phyloP scores from a whole-genome alignment of 2,113 vertebrate species.

The Scolopax mira region DNA sequence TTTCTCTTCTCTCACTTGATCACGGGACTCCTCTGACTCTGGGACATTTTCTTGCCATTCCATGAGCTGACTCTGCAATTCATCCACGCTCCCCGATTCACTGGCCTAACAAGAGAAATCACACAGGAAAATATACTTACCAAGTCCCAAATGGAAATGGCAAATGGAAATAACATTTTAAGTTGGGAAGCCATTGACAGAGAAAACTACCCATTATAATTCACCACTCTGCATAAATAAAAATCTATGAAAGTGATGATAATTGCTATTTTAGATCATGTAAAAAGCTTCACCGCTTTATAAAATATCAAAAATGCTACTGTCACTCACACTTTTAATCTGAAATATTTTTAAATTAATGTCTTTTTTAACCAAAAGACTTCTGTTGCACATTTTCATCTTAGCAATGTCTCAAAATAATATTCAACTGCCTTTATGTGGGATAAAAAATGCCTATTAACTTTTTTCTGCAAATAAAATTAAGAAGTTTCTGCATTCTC shows the following conservation, averaged over 20 bases:
- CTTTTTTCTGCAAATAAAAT: background rate
- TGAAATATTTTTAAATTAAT: background rate
- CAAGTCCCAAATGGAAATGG: background rate
- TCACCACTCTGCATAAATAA: background rate
- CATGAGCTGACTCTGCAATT: slow-evolving; percentile 83
- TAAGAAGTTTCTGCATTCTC: background rate
- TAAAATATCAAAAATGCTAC: background rate
- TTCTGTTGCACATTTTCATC: background rate
- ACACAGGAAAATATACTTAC: background rate
- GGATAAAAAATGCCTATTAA: background rate
- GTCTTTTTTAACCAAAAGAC: background rate
- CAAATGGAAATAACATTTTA: background rate
- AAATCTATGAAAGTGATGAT: background rate
- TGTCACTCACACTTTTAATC: background rate
- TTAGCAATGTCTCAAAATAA: background rate
- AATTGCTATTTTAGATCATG: accelerated
- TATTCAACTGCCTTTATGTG: background rate
- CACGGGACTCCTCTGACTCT: slow-evolving; percentile 75
- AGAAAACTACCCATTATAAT: background rate
- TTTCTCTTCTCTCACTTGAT: slow-evolving; percentile 82
- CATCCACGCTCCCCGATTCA: slow-evolving; percentile 87
- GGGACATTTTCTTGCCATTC: slow-evolving; percentile 88
- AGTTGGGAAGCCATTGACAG: background rate
- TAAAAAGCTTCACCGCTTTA: background rate
- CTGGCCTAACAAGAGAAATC: slow-evolving; percentile 74